A percentile compares a stretch with the other conserved stretches of the same genome.
Conservation (phyloP, 2,888 invertebrate species). For the Andrena bicolor region DNA sequence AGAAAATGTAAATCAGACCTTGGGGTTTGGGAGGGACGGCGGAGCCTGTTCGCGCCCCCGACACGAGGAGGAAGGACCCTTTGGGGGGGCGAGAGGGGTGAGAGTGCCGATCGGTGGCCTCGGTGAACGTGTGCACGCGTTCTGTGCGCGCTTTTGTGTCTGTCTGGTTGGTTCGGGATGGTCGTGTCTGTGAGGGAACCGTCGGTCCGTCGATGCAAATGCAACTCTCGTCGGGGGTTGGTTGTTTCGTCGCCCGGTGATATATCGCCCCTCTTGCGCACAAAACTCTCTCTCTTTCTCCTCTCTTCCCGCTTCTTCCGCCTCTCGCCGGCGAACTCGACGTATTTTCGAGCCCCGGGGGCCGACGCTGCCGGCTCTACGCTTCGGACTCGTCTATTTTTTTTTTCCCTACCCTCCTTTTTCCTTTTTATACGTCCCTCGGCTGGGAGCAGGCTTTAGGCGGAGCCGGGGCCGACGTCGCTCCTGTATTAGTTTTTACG, state of each 20-base stretch:
- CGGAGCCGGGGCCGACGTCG: slow-evolving; percentile 73
- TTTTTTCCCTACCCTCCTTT: slow-evolving; percentile 46
- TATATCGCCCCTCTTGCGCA: slow-evolving; percentile 77
- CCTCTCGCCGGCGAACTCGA: slow-evolving; percentile 57
- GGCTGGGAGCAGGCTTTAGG: slow-evolving; percentile 79
- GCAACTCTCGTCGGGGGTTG: slow-evolving; percentile 82
- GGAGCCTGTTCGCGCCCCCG: slow-evolving; percentile 68
- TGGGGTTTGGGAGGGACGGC: slow-evolving; percentile 70
- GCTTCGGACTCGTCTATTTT: slow-evolving; percentile 70
- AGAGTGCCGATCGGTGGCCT: slow-evolving; percentile 75
- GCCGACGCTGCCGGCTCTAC: slow-evolving; percentile 63
- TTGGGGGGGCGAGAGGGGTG: slow-evolving; percentile 14
- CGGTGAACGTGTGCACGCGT: slow-evolving; percentile 1
- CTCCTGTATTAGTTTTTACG: slow-evolving; percentile 84
- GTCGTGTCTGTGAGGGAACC: slow-evolving; percentile 63
- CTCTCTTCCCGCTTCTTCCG: slow-evolving; percentile 44
- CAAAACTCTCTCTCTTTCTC: slow-evolving; percentile 59
- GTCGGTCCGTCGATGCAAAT: slow-evolving; percentile 81
- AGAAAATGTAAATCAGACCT: slow-evolving; percentile 80
- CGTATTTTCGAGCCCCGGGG: slow-evolving; percentile 76
- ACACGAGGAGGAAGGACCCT: slow-evolving; percentile 17
- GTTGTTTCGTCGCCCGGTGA: slow-evolving; percentile 83
- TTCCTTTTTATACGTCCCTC: slow-evolving; percentile 64
- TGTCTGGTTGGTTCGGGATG: slow-evolving; percentile 39
- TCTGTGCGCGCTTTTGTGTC: slow-evolving; percentile 36